Conservation (phyloP, 2,113 vertebrate genomes). For the Microtus ochrogaster region DNA sequence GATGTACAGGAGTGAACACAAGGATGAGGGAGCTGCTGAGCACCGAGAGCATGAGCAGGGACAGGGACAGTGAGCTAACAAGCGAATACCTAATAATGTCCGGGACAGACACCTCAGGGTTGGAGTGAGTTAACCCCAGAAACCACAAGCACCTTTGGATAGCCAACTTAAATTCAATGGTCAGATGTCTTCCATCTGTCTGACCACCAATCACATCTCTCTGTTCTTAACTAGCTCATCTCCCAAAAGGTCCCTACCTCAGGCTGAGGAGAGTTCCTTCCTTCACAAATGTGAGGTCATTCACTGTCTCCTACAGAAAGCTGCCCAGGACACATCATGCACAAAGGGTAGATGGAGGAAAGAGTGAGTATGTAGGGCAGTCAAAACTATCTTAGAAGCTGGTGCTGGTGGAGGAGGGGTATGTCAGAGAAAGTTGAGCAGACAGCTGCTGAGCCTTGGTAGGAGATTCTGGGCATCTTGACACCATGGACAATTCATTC, state of each 20-base stretch:
- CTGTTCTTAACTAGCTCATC: not conserved
- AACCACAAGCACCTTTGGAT: not conserved
- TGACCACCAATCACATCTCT: not conserved
- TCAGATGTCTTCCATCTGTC: not conserved
- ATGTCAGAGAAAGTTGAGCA: not conserved
- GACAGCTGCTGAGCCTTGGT: not conserved
- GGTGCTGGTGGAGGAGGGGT: not conserved
- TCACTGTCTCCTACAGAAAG: not conserved
- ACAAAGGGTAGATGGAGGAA: not conserved
- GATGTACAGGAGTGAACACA: not conserved
- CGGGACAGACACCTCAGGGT: not conserved
- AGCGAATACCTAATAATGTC: not conserved
- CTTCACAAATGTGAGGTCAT: not conserved
- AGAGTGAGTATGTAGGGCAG: not conserved
- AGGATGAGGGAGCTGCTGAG: not conserved
- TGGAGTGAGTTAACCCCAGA: not conserved
- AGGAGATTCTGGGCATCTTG: not conserved
- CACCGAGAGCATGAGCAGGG: not conserved
- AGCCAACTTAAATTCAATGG: not conserved
- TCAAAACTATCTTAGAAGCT: not conserved
- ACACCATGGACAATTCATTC: not conserved
- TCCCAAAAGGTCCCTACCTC: not conserved
- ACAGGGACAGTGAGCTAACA: not conserved
- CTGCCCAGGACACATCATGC: not conserved
- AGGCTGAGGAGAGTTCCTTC: not conserved